Evolutionary conservation across 2,888 invertebrate species (phyloP), one percentile per base, ranked within the genome.

Genomic region (Arenicola marina): DNA sequence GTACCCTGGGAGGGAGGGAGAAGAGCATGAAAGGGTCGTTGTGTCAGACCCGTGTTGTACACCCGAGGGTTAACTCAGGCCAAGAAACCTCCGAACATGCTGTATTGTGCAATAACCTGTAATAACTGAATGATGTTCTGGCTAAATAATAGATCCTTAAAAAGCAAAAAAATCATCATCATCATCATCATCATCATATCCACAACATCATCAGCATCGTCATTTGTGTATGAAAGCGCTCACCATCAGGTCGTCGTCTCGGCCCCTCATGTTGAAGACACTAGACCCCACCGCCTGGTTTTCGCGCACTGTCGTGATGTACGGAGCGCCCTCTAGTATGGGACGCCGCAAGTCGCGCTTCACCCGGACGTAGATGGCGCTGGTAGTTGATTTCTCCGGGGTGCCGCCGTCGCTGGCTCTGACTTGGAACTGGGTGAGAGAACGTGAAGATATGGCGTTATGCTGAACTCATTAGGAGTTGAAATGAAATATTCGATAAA

Each of bases 361-460:
- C 2, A 76, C 69, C n/a, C 48, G 63, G 34, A 77, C 66, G 7
- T 33, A 61, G 1, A 76, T 68, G 26, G 54, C 55, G 11, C 71
- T 69, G 4, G 61, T 56, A 21, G 70, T 73, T 2, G 60, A 65
- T 44, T 67, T 68, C 3, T 66, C 38, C 15, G 70, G 70, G 11
- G 45, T 29, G 2, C 68, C 73, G 11, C 66, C 57, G 55, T 77
- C 77, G 31, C 68, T 66, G 26, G 68, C 77, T 33, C 62, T 53
- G 15, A 76, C 74, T 3, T 60, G 58, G 61, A 76, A 75, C 76
- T 76, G 63, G 34, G 29, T 48, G 24, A 24, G 24, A 38, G 38
- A 18, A 38, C 11, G 38, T 38, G 38, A 15, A 38, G n/a, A n/a
- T n/a, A n/a, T n/a, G n/a, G n/a, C n/a, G n/a, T n/a, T n/a, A n/a